Conservation (phyloP, 2,888 invertebrate species). For the Drosophila eohydei region DNA sequence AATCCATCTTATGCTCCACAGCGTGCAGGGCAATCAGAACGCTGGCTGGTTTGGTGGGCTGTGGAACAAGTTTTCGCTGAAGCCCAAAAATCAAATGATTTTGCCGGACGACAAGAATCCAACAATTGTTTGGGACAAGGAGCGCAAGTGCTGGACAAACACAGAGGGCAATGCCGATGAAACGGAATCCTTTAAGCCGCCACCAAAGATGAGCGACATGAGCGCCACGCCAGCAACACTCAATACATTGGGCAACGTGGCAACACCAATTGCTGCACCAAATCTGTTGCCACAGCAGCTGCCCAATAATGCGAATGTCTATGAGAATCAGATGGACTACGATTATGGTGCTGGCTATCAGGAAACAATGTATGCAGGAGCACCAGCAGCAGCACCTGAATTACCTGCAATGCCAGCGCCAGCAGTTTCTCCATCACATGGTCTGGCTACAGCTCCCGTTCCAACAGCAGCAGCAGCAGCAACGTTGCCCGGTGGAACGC, state of each 20-base stretch:
- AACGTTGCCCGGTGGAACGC: conserved; percentile 39
- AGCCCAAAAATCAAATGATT: conserved; percentile 97
- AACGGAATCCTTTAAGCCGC: conserved; percentile 88
- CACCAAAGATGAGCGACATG: conserved; percentile 89
- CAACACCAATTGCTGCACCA: conserved; percentile 37
- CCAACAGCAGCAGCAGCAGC: conserved; percentile 33
- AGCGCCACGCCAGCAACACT: conserved; percentile 22
- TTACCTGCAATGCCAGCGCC: conserved; percentile 26
- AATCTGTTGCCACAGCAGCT: conserved; percentile 29
- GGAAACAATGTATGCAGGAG: conserved; percentile 20
- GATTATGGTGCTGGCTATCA: conserved; percentile 36
- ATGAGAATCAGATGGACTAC: conserved; percentile 42
- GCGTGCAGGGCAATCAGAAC: conserved; percentile 77
- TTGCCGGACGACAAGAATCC: conserved; percentile 98
- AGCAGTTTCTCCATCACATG: conserved; percentile 16
- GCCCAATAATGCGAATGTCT: conserved; percentile 35
- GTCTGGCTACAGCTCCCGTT: conserved; percentile 13
- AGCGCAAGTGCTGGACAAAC: conserved; percentile 94
- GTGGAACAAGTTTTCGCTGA: conserved; percentile 92
- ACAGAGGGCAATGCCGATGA: conserved; percentile 86
- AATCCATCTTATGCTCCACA: conserved; percentile 15
- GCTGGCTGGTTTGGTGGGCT: conserved; percentile 94
- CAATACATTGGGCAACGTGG: conserved; percentile 39
- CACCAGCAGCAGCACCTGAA: conserved; percentile 27
- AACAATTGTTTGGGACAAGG: conserved; percentile 96